Conservation (phyloP, 2,113 vertebrate species). For the human region DNA sequence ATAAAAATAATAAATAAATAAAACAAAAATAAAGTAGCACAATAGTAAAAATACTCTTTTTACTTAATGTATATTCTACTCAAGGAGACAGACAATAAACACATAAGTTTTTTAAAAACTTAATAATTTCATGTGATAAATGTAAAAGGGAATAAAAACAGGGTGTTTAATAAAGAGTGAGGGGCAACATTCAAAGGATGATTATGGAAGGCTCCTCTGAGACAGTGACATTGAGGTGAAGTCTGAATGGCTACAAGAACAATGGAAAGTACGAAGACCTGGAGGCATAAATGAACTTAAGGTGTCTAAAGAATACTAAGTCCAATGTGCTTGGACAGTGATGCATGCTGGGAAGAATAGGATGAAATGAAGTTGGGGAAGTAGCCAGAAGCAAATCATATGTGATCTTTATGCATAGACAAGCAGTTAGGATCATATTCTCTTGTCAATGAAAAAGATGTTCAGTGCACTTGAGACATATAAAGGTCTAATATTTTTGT, state of each 20-base stretch:
- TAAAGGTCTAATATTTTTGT: neutral
- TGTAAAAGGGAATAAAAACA: neutral
- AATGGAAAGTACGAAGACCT: neutral
- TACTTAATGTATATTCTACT: neutral
- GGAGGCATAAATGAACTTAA: neutral
- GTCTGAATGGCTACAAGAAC: neutral
- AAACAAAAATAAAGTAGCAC: neutral
- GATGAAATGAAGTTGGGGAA: neutral
- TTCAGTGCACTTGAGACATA: neutral
- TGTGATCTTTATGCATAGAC: neutral
- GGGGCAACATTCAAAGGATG: neutral
- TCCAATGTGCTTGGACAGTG: neutral
- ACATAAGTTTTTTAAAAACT: neutral
- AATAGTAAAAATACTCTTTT: neutral
- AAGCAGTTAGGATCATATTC: neutral
- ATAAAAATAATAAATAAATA: neutral
- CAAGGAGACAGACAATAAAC: neutral
- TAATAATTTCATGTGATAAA: neutral
- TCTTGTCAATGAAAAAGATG: neutral
- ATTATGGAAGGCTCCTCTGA: neutral
- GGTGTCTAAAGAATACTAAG: neutral
- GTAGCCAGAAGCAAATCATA: neutral
- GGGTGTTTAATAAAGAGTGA: neutral
- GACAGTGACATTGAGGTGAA: neutral
- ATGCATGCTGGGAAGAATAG: neutral